Base-by-base conservation (phyloP, 2,888 invertebrate species). In the Oxycera nigricornis region DNA sequence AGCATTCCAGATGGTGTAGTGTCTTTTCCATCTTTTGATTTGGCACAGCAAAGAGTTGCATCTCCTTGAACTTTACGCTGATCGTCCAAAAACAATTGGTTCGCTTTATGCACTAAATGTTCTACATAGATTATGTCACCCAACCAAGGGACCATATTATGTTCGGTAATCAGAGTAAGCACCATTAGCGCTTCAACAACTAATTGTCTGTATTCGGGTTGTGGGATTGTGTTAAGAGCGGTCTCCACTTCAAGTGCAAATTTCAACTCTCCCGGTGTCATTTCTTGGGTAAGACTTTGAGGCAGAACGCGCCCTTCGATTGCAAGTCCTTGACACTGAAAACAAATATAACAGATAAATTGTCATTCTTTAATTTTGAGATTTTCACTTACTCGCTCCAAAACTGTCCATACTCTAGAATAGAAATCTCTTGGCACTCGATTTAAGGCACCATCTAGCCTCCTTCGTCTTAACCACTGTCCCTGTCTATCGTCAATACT, bases 181-280 rank as follows among this genome's bases (percentile, higher is more conserved):
- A 99, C 96, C 95, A 98, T 98, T 67, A 99, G 86, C 0, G 97
- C 97, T 86, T 99, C 98, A 0, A 99, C 98, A 73, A 98, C 93
- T 77, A 98, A 86, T 83, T 98, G 98, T 24, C 99, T 89, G 86
- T 98, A 99, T 84, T 99, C 99, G 0, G 99, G 98, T 84, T 98
- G 97, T 0, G 98, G 97, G 80, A 99, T 97, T 68, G 94, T 92
- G 84, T 98, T 99, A 68, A 99, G 87, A 1, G 97, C 97, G 1
- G 96, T 94, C 86, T 99, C 99, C 0, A 99, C 98, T 73, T 96
- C 96, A 17, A 99, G 87, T 0, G 99, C 98, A 86, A 99, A 99
- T 87, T 99, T 99, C 80, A 98, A 86, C 86, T 99, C 99, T 52
- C 97, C 97, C 0, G 97, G 91, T 0, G 99, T 99, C 99, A 99